phyloP scores from a whole-genome alignment of 2,888 invertebrate species.

The Plebejus argus region DNA sequence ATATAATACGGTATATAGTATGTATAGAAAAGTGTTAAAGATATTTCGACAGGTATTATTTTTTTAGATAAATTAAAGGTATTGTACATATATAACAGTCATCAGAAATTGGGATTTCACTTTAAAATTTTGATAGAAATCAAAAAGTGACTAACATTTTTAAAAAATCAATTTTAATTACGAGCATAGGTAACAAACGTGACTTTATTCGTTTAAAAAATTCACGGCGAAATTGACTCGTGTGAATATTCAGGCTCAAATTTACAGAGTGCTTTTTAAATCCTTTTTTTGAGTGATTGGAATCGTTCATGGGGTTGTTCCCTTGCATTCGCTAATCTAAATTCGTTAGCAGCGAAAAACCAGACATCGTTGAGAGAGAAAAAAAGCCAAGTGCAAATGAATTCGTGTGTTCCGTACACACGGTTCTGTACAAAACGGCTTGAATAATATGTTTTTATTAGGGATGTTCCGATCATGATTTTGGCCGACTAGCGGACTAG shows the following conservation, averaged over 20 bases:
- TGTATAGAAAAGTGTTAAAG: no score
- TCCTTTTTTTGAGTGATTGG: neutral
- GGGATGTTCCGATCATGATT: no score
- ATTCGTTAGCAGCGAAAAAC: neutral
- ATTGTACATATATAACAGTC: no score
- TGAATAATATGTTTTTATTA: no score
- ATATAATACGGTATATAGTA: neutral
- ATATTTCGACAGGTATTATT: neutral
- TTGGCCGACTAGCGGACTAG: no score
- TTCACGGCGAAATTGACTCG: neutral
- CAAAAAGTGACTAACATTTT: neutral
- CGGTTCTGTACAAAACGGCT: neutral
- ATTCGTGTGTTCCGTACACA: no score
- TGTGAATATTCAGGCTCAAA: neutral
- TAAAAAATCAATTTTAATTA: neutral
- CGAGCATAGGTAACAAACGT: neutral
- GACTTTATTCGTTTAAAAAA: neutral
- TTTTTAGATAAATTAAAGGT: neutral
- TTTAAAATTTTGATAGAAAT: neutral
- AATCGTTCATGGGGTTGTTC: neutral
- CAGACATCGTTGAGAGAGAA: neutral
- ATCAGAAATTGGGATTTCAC: neutral
- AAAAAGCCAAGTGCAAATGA: neutral
- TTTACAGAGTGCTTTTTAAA: neutral
- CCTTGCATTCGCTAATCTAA: neutral